phyloP scores from a whole-genome alignment of 2,797 vertebrate species.

The Bradypodion pumilum region DNA sequence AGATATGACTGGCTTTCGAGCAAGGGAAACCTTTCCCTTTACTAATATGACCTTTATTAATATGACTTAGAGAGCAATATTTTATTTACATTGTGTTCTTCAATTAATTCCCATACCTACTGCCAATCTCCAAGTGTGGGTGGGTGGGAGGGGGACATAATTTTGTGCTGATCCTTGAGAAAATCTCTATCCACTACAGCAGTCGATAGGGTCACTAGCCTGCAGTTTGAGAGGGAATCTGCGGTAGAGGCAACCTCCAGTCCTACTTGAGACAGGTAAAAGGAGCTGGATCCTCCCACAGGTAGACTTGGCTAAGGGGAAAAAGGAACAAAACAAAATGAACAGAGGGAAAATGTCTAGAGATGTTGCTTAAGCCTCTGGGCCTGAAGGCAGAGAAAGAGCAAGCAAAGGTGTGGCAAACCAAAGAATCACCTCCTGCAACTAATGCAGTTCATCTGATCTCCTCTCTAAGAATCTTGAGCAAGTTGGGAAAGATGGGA shows the following conservation, averaged over 20 bases:
- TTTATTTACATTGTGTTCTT: too few species aligned
- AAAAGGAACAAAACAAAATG: not conserved
- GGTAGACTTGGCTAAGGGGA: not conserved
- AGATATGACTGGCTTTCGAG: too few species aligned
- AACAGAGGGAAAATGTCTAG: not conserved
- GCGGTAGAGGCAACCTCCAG: not conserved
- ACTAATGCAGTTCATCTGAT: not conserved
- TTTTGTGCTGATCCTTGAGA: too few species aligned
- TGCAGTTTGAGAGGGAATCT: not conserved
- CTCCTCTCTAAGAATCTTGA: not conserved
- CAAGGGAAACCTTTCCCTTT: too few species aligned
- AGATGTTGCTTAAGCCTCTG: not conserved
- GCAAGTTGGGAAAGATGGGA: not conserved
- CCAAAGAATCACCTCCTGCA: fast-evolving
- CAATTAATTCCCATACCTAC: too few species aligned
- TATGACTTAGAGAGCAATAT: too few species aligned
- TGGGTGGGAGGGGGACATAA: too few species aligned
- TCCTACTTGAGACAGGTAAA: not conserved
- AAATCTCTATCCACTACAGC: too few species aligned
- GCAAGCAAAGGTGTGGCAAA: not conserved
- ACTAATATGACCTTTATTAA: too few species aligned
- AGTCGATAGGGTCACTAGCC: not conserved
- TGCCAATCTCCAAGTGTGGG: too few species aligned
- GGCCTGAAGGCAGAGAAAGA: not conserved
- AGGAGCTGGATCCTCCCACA: not conserved